Percentiles rank a stretch among this genome's conserved stretches.
Evolutionary conservation across 2,888 invertebrate species (phyloP).

Genomic region (Theretra japonica): DNA sequence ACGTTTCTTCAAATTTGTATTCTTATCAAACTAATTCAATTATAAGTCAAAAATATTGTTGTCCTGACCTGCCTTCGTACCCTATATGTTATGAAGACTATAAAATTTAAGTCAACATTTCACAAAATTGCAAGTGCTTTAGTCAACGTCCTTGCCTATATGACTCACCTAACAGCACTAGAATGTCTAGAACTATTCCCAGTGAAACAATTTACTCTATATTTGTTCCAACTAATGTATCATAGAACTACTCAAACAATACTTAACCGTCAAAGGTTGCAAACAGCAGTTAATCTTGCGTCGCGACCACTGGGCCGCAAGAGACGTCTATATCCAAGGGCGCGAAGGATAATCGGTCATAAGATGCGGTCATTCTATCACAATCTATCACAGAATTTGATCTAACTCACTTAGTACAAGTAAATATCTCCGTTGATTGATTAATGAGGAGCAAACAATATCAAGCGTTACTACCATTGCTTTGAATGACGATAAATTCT

Average conservation of each 20-base stretch:
- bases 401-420: neutral
- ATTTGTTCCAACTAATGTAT: neutral
- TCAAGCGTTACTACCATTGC: neutral
- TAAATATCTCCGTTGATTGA: constrained; percentile 13
- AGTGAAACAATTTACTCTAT: neutral
- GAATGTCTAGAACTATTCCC: neutral
- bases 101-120: neutral
- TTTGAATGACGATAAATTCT: constrained; percentile 4
- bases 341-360: constrained; percentile 58
- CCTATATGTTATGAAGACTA: neutral
- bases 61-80: too few relatives aligned
- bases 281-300: constrained; percentile 48
- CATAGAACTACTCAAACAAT: constrained; percentile 36
- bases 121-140: neutral
- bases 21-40: too few relatives aligned
- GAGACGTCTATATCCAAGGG: constrained; percentile 44
- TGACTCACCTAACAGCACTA: neutral
- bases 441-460: constrained; percentile 11
- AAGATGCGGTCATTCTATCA: constrained; percentile 48
- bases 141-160: neutral
- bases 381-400: constrained; percentile 41
- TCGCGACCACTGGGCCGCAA: constrained; percentile 47
- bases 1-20: too few relatives aligned
- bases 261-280: constrained; percentile 49
- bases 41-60: too few relatives aligned